Evolutionary conservation across 23 tunicate species (phyloP), one percentile per base, ranked within the genome.

Genomic region (Botrylloides violaceus): DNA sequence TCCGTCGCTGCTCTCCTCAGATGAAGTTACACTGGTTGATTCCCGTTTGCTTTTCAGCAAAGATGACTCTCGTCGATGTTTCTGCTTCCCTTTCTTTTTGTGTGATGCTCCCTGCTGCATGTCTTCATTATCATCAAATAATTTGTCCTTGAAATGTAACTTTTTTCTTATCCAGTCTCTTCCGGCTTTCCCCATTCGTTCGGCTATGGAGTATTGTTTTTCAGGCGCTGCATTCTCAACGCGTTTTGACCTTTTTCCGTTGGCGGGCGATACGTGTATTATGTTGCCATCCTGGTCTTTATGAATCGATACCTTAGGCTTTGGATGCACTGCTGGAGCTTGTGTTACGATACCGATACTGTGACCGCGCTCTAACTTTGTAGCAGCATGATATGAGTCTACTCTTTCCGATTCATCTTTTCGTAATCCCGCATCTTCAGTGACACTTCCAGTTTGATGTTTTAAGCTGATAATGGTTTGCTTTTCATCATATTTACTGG

Each of bases 121-220:
- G 21, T 39, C 66, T 28, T 1, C 71, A 1, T 59, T 34, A 30
- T 76, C 80, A 30, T 68, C 61, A 2, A 43, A 79, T 23, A 26
- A 4, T 5, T 29, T 27, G 2, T 80, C 95, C 15, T 73, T 71
- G 62, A 79, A 78, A 7, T 72, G 63, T 37, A 83, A 60, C 9
- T 68, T 64, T 58, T 87, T 87, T 31, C 71, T 80, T 38, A 87
- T 79, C 95, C 95, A 87, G 32, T 56, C 84, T 71, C 84, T 75
- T 27, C 95, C 95, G 34, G 66, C 71, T 76, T 64, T 80, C 32
- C 78, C 84, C 55, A 76, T 76, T 4, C 60, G 23, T 32, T 43
- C 74, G 6, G 74, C 74, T 0, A 68, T 39, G 12, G 74, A 68
- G n/a, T 68, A 28, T 38, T 43, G 58, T 28, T 68, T 68, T 37